Evolutionary conservation across 2,113 vertebrate species (phyloP).

Genomic region (Sakesphorus luctuosus): DNA sequence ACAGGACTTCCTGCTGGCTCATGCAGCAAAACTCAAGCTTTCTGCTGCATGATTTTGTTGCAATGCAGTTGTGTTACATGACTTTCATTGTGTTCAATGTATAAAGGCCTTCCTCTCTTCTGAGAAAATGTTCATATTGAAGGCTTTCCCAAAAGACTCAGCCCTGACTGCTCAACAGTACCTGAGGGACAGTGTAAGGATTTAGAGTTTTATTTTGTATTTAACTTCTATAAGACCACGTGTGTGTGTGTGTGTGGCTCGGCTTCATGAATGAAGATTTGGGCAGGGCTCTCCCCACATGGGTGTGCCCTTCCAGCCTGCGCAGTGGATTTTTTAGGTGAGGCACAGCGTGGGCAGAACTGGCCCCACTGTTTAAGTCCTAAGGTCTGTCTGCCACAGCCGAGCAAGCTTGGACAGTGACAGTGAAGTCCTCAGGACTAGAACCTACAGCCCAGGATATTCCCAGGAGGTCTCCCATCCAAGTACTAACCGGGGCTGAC

Average conservation of each 20-base stretch:
- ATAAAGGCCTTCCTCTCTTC: not conserved
- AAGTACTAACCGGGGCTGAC: too few species aligned
- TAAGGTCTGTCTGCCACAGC: too few species aligned
- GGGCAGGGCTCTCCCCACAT: too few species aligned
- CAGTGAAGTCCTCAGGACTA: too few species aligned
- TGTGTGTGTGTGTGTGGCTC: not conserved
- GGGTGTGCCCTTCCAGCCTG: too few species aligned
- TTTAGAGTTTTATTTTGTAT: not conserved
- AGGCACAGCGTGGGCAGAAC: too few species aligned
- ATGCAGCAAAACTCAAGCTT: not conserved
- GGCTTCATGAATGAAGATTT: too few species aligned
- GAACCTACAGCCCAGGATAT: too few species aligned
- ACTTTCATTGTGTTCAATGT: not conserved
- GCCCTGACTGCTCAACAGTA: not conserved
- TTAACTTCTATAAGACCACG: not conserved
- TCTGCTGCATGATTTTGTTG: not conserved
- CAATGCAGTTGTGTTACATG: not conserved
- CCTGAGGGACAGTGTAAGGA: not conserved
- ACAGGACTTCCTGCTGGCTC: not conserved
- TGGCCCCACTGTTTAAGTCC: too few species aligned
- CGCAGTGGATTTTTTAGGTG: too few species aligned
- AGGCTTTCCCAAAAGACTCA: not conserved
- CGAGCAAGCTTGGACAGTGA: too few species aligned
- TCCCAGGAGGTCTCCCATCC: too few species aligned
- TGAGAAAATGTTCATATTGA: not conserved